Conservation (phyloP, 2,888 invertebrate genomes). For the Drosophila borealis region DNA sequence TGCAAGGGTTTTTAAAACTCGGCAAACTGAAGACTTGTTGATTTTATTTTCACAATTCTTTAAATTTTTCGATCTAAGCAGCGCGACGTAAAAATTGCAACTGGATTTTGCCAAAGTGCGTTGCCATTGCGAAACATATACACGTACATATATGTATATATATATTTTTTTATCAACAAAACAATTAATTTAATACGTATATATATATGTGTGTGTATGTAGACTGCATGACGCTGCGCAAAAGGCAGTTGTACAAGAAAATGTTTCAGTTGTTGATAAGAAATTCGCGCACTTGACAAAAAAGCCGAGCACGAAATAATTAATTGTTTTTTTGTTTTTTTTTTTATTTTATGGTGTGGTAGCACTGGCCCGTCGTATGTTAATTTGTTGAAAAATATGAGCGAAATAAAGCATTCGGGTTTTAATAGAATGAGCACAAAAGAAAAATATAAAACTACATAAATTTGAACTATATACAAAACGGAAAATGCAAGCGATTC, state of each 20-base stretch:
- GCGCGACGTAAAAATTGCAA: constrained; percentile 60
- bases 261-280: constrained; percentile 50
- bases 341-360: constrained; percentile 24
- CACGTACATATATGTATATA: constrained; percentile 5
- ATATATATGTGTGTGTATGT: constrained; percentile 8
- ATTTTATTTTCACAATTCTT: background rate
- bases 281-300: constrained; percentile 36
- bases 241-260: constrained; percentile 51
- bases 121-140: constrained; percentile 60
- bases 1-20: background rate
- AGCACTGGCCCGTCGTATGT: constrained; percentile 36
- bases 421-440: background rate
- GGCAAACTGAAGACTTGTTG: background rate
- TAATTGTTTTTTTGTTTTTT: background rate
- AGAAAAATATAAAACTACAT: constrained; percentile 8
- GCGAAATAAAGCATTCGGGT: constrained; percentile 2
- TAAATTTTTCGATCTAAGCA: constrained; percentile 44
- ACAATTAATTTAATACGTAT: constrained; percentile 41
- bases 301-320: constrained; percentile 21
- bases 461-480: constrained; percentile 23
- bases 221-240: constrained; percentile 32
- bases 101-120: constrained; percentile 62
- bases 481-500: constrained; percentile 35
- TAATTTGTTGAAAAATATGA: constrained; percentile 21
- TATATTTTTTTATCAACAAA: constrained; percentile 58